Conservation (phyloP, 2,113 vertebrate species). For the Sphyrna mokarran region DNA sequence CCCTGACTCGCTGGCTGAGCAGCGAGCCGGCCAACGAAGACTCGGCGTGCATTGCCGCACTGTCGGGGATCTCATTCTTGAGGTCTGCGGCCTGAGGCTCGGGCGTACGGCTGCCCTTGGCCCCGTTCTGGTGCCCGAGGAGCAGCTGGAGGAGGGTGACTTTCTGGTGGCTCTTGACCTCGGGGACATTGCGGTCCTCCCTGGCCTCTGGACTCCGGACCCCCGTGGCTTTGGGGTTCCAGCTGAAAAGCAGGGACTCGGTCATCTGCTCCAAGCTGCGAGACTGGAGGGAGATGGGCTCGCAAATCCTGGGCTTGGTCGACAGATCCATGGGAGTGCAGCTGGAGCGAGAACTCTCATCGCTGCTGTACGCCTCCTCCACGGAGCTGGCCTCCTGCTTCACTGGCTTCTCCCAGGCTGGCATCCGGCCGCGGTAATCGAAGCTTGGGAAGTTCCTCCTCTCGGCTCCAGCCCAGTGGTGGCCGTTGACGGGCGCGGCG, state of each 20-base stretch:
- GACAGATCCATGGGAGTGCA: constrained; percentile 94
- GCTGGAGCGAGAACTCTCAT: constrained; percentile 87
- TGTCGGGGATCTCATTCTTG: not conserved
- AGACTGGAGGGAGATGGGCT: constrained; percentile 56
- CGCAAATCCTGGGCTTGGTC: constrained; percentile 67
- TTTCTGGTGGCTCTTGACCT: constrained; percentile 82
- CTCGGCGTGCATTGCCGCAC: not conserved
- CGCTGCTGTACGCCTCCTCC: constrained; percentile 80
- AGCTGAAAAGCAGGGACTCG: constrained; percentile 81
- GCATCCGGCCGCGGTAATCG: not conserved
- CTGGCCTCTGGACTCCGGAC: constrained; percentile 46
- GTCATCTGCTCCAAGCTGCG: constrained; percentile 84
- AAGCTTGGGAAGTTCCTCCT: not conserved
- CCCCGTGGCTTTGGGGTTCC: constrained; percentile 78
- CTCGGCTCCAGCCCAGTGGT: not conserved
- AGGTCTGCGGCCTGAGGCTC: not conserved
- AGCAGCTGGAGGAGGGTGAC: constrained; percentile 91
- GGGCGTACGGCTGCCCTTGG: constrained; percentile 45
- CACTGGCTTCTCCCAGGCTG: not conserved
- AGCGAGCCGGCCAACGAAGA: not conserved
- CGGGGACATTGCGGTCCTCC: constrained; percentile 63
- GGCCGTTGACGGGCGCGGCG: not conserved
- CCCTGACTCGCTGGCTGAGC: not conserved
- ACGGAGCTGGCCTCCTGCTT: not conserved
- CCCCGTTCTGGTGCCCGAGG: constrained; percentile 82